These are phyloP conservation scores for Corythornis leucogaster DNA, from an alignment of 2,797 vertebrate genomes.

Conservation along the genomic window DNA sequence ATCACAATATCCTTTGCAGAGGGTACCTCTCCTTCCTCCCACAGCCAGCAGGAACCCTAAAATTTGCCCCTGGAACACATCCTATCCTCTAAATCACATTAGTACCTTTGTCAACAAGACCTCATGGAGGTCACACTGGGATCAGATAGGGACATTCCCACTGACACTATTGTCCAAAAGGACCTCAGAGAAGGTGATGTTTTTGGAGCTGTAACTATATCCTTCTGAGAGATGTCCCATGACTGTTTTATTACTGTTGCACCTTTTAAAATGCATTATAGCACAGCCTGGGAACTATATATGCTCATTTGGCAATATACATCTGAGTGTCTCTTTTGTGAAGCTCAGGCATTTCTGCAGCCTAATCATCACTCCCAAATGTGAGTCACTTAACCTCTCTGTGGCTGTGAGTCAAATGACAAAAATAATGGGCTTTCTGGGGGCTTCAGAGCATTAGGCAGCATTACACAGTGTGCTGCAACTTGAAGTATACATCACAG, in stretches of 20 bases:
- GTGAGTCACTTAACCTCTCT: background rate
- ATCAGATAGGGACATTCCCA: background rate
- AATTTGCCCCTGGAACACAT: background rate
- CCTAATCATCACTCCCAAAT: background rate
- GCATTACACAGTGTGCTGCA: background rate
- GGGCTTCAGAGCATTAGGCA: background rate
- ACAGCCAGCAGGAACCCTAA: background rate
- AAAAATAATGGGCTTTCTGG: background rate
- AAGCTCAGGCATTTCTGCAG: background rate
- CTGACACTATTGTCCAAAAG: background rate
- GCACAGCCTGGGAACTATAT: background rate
- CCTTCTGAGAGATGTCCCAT: background rate
- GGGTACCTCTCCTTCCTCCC: background rate
- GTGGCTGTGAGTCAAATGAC: background rate
- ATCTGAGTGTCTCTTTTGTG: background rate
- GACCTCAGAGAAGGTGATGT: background rate
- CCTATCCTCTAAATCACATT: background rate
- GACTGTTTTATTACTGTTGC: background rate
- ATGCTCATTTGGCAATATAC: background rate
- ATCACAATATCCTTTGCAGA: background rate
- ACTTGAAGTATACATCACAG: background rate
- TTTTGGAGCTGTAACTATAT: background rate
- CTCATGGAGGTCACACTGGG: background rate
- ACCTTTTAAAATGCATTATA: slow-evolving; percentile 1
- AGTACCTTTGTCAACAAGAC: background rate